Percentiles rank a stretch among this genome's conserved stretches.
Evolutionary conservation across 2,113 vertebrate species (phyloP).

Genomic region (Protobothrops mucrosquamatus): DNA sequence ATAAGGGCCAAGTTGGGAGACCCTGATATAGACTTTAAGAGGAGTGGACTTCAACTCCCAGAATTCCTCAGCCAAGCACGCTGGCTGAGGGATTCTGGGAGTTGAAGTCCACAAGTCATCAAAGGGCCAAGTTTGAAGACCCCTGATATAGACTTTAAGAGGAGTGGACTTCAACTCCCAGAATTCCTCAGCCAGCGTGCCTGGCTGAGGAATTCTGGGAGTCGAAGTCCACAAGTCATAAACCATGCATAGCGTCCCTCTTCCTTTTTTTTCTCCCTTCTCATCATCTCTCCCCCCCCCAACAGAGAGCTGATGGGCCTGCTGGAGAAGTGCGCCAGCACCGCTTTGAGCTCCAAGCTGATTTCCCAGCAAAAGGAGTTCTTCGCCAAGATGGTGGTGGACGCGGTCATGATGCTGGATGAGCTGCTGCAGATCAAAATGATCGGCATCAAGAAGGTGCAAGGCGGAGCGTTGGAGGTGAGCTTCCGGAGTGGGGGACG

Average conservation of each 20-base stretch:
- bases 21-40: too few species aligned
- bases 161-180: too few species aligned
- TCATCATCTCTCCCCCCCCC: neutral
- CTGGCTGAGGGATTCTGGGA: neutral
- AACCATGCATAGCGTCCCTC: neutral
- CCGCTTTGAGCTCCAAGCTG: conserved; percentile 94
- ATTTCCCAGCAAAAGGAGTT: conserved; percentile 91
- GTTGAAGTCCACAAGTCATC: neutral
- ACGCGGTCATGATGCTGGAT: conserved; percentile 90
- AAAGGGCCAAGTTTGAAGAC: too few species aligned
- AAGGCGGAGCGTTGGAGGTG: conserved; percentile 93
- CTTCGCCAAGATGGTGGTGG: conserved; percentile 95
- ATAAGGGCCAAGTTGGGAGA: too few species aligned
- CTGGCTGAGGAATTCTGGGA: neutral
- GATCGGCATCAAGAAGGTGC: conserved; percentile 98
- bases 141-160: too few species aligned
- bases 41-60: neutral
- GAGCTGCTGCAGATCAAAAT: conserved; percentile 93
- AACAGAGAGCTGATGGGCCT: conserved; percentile 86
- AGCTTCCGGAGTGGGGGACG: neutral
- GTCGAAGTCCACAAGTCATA: too few species aligned
- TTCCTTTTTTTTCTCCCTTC: neutral
- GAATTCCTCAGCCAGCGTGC: too few species aligned
- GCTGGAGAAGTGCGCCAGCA: conserved; percentile 90
- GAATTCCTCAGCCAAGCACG: neutral